Evolutionary conservation across 2,888 invertebrate species (phyloP).

Genomic region (Caenorhabditis sp.): DNA sequence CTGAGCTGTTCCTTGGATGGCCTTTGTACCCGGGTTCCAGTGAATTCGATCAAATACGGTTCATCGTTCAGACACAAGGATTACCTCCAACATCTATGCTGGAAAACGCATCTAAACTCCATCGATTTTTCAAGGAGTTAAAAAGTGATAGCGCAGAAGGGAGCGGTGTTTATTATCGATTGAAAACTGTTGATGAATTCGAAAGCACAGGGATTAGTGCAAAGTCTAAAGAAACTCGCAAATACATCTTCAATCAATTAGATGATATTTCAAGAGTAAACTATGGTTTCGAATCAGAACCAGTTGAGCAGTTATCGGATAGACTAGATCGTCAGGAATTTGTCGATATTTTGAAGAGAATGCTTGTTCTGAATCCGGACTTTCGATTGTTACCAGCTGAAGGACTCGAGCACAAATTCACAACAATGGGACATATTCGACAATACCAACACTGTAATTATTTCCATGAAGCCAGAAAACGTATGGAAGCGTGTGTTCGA

Average conservation of each 20-base stretch:
- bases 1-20: conserved; percentile 98
- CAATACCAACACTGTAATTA: conserved; percentile 40
- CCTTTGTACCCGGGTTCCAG: conserved; percentile 98
- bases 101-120: conserved; percentile 93
- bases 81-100: conserved; percentile 97
- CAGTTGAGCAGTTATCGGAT: conserved; percentile 92
- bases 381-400: conserved; percentile 84
- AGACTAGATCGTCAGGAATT: conserved; percentile 96
- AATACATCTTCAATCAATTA: conserved; percentile 98
- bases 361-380: conserved; percentile 98
- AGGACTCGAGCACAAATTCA: conserved; percentile 67
- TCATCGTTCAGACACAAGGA: conserved; percentile 93
- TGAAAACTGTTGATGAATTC: conserved; percentile 97
- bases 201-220: conserved; percentile 91
- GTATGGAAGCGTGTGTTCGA: conserved; percentile 63
- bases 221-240: conserved; percentile 97
- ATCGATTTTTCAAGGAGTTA: conserved; percentile 83
- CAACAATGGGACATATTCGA: conserved; percentile 64
- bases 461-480: conserved; percentile 41
- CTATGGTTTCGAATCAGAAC: conserved; percentile 76
- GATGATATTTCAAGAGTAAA: conserved; percentile 83
- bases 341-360: conserved; percentile 93
- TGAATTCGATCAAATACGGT: conserved; percentile 84
- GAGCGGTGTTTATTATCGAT: conserved; percentile 55
- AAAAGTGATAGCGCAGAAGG: conserved; percentile 24